Base-by-base conservation (phyloP, 2,113 vertebrate genomes). In the Rhegmatorhina hoffmannsi region DNA sequence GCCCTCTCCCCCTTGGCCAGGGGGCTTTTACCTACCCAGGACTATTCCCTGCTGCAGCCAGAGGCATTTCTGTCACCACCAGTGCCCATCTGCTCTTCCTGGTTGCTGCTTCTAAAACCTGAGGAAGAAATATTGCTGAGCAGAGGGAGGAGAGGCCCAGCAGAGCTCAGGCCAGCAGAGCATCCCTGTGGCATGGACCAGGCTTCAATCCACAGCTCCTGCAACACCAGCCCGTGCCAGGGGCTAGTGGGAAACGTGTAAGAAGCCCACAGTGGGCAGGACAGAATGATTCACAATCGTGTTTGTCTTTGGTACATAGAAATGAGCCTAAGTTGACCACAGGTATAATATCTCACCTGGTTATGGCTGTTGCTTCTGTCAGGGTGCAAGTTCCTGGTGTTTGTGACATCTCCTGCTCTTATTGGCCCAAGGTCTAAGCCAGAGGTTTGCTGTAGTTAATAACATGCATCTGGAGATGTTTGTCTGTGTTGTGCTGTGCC, bases 401-500 rank as follows among this genome's bases (percentile, higher is more conserved):
- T 67, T 53, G 18, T 81, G 74, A 87, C 87, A 8, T 86, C 46
- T 56, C 73, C 68, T 90, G 33, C 46, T 81, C 70, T 49, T 56
- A 17, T 50, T 87, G 49, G 28, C 28, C 26, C 36, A 24, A 43
- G 29, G 18, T 55, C 33, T 31, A 29, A 55, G 31, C 24, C 55
- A 28, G 64, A 12, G n/a, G 5, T 10, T 38, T 91, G 34, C 43
- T 63, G 53, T 18, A 14, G 38, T 40, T 40, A 10, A 17, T 26
- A 31, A 52, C 1, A 5, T 26, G 40, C 29, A 18, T 20, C 36
- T 69, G 46, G 75, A 50, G 62, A 44, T 50, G 33, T 11, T 88
- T 0, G 0, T 58, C n/a, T 8, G 1, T n/a, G 50, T 8, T 38
- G 49, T 66, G 55, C 31, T 58, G 34, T 67, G 50, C 16, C 28